A percentile compares a stretch with the other conserved stretches of the same genome.
Conservation (phyloP, 2,113 vertebrate genomes). For the Phylloscopus trochiloides region DNA sequence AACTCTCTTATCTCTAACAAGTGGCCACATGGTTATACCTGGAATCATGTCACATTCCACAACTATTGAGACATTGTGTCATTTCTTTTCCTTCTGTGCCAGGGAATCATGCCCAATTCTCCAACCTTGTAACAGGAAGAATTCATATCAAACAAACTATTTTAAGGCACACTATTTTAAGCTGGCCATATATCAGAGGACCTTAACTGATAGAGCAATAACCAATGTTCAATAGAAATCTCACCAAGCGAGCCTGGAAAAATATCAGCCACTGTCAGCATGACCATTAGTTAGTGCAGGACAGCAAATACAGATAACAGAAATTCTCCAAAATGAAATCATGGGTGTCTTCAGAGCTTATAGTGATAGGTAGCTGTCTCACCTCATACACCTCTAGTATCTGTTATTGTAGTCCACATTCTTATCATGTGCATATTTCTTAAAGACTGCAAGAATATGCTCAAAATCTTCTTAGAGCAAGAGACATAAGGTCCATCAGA, state of each 20-base stretch:
- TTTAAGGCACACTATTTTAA: slow-evolving; percentile 14
- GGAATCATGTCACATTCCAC: not conserved
- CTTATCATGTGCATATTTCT: not conserved
- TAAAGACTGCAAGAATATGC: not conserved
- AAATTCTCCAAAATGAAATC: not conserved
- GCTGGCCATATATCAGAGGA: not conserved
- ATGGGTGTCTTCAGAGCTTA: not conserved
- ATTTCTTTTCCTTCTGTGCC: not conserved
- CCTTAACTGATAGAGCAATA: not conserved
- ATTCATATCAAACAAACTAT: not conserved
- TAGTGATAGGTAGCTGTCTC: not conserved
- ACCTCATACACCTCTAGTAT: not conserved
- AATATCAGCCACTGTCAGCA: not conserved
- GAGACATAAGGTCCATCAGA: accelerated
- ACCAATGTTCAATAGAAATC: not conserved
- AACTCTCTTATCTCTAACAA: not conserved
- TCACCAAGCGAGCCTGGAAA: not conserved
- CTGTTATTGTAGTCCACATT: not conserved
- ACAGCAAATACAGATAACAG: not conserved
- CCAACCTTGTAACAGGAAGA: not conserved
- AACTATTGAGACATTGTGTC: not conserved
- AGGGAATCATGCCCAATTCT: not conserved
- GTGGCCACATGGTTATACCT: not conserved
- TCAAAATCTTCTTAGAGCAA: not conserved
- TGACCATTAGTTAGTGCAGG: not conserved